A percentile compares a stretch with the other conserved stretches of the same genome.
Evolutionary conservation across 2,888 invertebrate genomes (phyloP).

Genomic region (Operophtera brumata): DNA sequence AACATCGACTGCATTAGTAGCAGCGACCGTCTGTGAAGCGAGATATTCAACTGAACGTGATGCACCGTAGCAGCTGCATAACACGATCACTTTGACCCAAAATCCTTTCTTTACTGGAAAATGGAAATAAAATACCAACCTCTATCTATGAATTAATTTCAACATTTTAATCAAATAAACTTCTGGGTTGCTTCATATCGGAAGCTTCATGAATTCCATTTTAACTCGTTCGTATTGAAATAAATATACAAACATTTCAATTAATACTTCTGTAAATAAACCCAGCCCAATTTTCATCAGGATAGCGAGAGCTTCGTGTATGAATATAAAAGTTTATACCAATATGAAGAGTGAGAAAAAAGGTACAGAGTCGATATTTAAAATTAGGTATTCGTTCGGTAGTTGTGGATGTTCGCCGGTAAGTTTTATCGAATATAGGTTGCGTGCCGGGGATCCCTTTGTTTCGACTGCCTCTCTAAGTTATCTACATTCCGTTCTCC

Average conservation of each 20-base stretch:
- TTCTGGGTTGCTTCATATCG: slow-evolving; percentile 23
- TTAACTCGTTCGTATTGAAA: slow-evolving; percentile 21
- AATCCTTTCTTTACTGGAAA: slow-evolving; percentile 1
- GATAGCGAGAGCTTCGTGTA: slow-evolving; percentile 5
- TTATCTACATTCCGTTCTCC: slow-evolving; percentile 64
- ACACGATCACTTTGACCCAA: slow-evolving; percentile 22
- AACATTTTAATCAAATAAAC: slow-evolving; percentile 29
- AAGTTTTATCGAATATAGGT: slow-evolving; percentile 60
- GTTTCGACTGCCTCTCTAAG: slow-evolving; percentile 60
- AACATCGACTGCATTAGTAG: not conserved
- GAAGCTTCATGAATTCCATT: slow-evolving; percentile 22
- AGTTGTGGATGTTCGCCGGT: slow-evolving; percentile 37
- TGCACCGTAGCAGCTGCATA: slow-evolving; percentile 13
- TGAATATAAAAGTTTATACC: slow-evolving; percentile 20
- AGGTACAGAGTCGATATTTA: slow-evolving; percentile 21
- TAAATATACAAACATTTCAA: slow-evolving; percentile 30
- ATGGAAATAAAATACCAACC: slow-evolving; percentile 3
- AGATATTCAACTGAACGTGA: slow-evolving; percentile 12
- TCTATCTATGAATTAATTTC: slow-evolving; percentile 10
- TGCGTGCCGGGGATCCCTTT: slow-evolving; percentile 59
- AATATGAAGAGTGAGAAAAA: slow-evolving; percentile 4
- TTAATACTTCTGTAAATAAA: slow-evolving; percentile 31
- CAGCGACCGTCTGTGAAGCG: not conserved
- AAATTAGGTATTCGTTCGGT: slow-evolving; percentile 27
- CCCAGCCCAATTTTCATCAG: slow-evolving; percentile 19